Evolutionary conservation across 2,113 vertebrate species (phyloP), one percentile per base, ranked within the genome.

Genomic region (Euleptes europaea): DNA sequence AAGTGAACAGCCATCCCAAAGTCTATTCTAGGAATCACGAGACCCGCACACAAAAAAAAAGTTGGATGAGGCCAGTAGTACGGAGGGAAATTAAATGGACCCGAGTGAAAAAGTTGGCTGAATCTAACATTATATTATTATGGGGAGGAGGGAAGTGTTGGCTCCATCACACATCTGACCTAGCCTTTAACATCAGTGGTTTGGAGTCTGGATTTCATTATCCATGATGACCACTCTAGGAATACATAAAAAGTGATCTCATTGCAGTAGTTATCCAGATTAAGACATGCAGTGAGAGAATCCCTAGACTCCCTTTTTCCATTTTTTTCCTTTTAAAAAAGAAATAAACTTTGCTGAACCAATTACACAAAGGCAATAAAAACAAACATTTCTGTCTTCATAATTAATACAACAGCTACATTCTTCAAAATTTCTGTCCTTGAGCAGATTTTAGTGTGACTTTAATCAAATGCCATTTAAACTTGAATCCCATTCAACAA

Each of bases 401-500:
- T 89, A 88, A 88, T 63, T 31, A 92, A 82, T 44, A 23, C 35
- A 14, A 14, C 8, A 38, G 40, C 84, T 40, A 11, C 79, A 81
- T 70, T 66, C 91, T 91, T 88, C 88, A 89, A 42, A 89, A 91
- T 73, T 74, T 65, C 69, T 70, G 94, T 94, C 94, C 94, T 95
- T 94, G 93, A 94, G 90, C 91, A 66, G 2, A 5, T 90, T 92
- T 93, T 87, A 90, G 88, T 79, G 74, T 85, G 86, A 93, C 87
- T 95, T 93, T 90, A 94, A 93, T 95, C 91, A 94, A 93, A 94
- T 91, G 88, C 80, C 92, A 91, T 91, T 95, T 93, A 88, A 92
- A 91, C 92, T 90, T 86, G 44, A 66, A 74, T 90, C 86, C 85
- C 90, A 57, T 88, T 90, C 89, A 86, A 90, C 88, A 91, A 93